phyloP scores from a whole-genome alignment of 1,140 invertebrate species.

The Parasteatoda tepidariorum region DNA sequence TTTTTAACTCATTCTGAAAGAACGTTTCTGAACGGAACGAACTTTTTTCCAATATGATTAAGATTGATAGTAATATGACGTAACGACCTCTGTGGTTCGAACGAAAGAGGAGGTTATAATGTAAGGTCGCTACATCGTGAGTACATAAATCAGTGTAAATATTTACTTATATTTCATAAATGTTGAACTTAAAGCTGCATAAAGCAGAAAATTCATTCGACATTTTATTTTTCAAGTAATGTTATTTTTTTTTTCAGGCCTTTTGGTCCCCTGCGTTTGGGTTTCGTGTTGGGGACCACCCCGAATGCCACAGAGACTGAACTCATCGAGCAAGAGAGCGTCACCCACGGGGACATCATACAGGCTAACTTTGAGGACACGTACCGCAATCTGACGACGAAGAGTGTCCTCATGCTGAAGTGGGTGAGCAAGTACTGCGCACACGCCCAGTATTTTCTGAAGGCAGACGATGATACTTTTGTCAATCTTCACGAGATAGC shows the following conservation, averaged over 20 bases:
- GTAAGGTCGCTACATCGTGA: too few relatives aligned
- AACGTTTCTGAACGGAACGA: too few relatives aligned
- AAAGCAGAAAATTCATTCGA: too few relatives aligned
- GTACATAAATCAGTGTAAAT: too few relatives aligned
- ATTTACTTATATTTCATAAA: too few relatives aligned
- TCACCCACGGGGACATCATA: constrained; percentile 61
- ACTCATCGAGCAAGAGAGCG: constrained; percentile 63
- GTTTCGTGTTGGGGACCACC: constrained; percentile 80
- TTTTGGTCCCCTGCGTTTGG: constrained; percentile 64
- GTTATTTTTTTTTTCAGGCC: constrained; percentile 60
- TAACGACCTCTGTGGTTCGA: too few relatives aligned
- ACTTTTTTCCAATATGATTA: too few relatives aligned
- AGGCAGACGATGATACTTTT: constrained; percentile 64
- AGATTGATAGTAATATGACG: too few relatives aligned
- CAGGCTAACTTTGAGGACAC: constrained; percentile 63
- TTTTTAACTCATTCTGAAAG: too few relatives aligned
- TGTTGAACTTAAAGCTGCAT: too few relatives aligned
- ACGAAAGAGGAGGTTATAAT: too few relatives aligned
- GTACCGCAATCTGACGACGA: constrained; percentile 61
- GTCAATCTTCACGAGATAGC: constrained; percentile 64
- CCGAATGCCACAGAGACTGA: constrained; percentile 70
- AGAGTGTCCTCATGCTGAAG: constrained; percentile 59
- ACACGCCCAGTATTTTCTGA: constrained; percentile 60
- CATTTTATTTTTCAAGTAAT: neutral
- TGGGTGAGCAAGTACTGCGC: constrained; percentile 62